These are phyloP conservation scores for Alviniconcha strummeri DNA, from an alignment of 2,888 invertebrate genomes.

Conservation along the genomic window DNA sequence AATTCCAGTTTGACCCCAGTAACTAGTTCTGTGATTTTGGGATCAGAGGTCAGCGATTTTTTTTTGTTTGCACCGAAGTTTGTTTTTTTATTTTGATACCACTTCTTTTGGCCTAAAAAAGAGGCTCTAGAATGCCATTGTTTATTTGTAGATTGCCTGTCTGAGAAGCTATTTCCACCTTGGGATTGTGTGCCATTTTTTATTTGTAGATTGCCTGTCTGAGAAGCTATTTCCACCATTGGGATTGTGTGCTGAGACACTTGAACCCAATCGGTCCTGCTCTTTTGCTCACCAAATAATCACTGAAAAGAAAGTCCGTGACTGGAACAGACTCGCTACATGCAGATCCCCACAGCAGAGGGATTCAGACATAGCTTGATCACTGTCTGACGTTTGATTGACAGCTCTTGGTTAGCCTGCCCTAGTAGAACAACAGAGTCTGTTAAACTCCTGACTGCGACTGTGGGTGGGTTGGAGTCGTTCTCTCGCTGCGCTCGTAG, in stretches of 20 bases:
- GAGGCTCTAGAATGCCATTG: neutral
- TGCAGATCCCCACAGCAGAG: neutral
- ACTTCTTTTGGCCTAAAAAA: neutral
- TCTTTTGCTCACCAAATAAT: neutral
- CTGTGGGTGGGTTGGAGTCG: neutral
- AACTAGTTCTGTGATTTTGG: neutral
- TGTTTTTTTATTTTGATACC: neutral
- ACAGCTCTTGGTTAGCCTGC: too few species aligned
- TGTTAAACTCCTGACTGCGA: neutral
- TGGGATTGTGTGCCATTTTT: neutral
- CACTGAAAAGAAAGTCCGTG: neutral
- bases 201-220: neutral
- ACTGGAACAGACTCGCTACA: neutral
- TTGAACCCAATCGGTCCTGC: neutral
- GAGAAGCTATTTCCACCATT: neutral
- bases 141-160: neutral
- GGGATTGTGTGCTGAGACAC: neutral
- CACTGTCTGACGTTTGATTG: neutral
- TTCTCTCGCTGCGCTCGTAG: neutral
- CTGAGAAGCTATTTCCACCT: neutral
- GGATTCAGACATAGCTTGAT: neutral
- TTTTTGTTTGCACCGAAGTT: neutral
- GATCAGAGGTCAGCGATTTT: neutral
- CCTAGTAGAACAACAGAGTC: neutral
- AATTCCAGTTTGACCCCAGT: neutral